phyloP scores from a whole-genome alignment of 2,797 vertebrate genomes.

The Peromyscus attwateri region DNA sequence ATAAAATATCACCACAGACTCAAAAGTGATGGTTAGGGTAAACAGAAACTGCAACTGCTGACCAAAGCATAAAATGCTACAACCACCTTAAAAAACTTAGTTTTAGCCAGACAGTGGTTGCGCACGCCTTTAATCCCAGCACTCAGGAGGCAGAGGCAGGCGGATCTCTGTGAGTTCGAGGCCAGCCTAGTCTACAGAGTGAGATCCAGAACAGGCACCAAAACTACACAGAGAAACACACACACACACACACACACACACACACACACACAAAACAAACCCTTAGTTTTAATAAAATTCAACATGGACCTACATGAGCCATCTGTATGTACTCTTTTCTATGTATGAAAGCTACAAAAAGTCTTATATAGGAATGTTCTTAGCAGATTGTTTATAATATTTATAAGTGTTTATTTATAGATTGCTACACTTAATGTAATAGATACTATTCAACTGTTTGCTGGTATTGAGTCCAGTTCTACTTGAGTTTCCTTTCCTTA shows the following conservation, averaged over 20 bases:
- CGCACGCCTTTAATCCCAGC: too few relatives aligned
- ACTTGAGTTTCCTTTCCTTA: background rate
- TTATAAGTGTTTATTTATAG: background rate
- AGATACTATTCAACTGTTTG: background rate
- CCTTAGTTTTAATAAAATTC: conserved; percentile 39
- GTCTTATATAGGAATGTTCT: background rate
- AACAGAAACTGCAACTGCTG: background rate
- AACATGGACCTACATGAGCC: background rate
- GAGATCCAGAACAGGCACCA: too few relatives aligned
- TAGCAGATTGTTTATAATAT: conserved; percentile 15
- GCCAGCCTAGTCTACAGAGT: too few relatives aligned
- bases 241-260: too few relatives aligned
- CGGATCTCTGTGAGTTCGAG: too few relatives aligned
- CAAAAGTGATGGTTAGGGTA: background rate
- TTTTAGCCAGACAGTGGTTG: background rate
- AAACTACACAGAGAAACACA: too few relatives aligned
- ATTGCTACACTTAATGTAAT: background rate
- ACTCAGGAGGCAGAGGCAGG: too few relatives aligned
- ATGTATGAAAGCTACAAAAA: conserved; percentile 3
- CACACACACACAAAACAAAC: too few relatives aligned
- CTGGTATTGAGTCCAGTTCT: background rate
- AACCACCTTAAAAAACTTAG: conserved; percentile 23
- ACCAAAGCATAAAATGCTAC: background rate
- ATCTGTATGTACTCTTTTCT: background rate
- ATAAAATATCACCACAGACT: too few relatives aligned